Base-by-base conservation (phyloP, 23 tunicate species). In the Botrylloides violaceus region DNA sequence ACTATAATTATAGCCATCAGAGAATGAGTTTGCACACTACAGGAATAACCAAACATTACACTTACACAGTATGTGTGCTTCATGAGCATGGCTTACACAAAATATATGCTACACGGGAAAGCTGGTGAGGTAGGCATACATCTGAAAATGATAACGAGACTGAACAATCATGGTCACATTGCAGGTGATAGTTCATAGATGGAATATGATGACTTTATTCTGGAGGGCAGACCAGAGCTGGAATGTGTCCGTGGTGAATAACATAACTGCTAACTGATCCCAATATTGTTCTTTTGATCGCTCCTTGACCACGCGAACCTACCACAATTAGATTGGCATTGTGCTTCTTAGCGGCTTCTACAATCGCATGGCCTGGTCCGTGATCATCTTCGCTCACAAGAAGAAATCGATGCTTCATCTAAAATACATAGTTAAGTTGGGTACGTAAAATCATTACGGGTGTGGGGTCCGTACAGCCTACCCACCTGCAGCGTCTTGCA, bases 301-400 rank as follows among this genome's bases (percentile, higher is more conserved):
- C 12, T 43, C 74, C 74, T 6, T 35, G 74, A 1, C 74, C 74
- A 4, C 74, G 56, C 20, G 74, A 68, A 20, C 74, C 74, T 12
- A 68, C 58, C 6, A 68, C 57, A 27, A 68, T 68, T 28, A 68
- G 25, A 68, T 43, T 25, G 4, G 58, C 74, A 26, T 68, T n/a
- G 28, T 68, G 74, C 29, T 68, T 68, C n/a, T 68, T 68, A 19
- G 74, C 74, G 18, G 49, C 29, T 19, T 68, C 58, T 4, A 35
- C 74, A 22, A 68, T 68, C 27, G 58, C 74, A 37, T 37, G 58
- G 58, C 74, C 74, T 0, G 74, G 24, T 36, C 74, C 70, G 9
- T 63, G 70, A 9, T 9, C 29, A 28, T 63, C 70, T 28, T 63
- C 70, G 35, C 34, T 27, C 33, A 63, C 70, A 3, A 63, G 19